Evolutionary conservation across 1,140 invertebrate species (phyloP).

Genomic region (Caerostris darwini): DNA sequence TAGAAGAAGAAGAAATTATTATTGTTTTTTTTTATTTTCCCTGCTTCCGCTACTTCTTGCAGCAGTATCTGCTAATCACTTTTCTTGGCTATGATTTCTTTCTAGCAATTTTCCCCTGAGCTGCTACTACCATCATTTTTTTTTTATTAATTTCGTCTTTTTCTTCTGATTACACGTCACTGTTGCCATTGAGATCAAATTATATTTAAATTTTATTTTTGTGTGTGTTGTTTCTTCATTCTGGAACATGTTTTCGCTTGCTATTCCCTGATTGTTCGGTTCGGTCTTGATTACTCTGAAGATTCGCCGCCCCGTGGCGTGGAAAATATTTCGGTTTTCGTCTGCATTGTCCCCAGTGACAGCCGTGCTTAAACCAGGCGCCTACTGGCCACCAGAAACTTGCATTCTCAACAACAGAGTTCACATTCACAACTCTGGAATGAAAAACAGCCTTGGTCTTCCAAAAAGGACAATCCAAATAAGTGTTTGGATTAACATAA

Average conservation of each 20-base stretch:
- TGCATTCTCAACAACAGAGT: too few relatives aligned
- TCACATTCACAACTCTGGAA: too few relatives aligned
- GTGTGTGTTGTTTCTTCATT: too few relatives aligned
- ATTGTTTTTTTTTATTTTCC: conserved; percentile 46
- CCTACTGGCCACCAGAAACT: background rate
- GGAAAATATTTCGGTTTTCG: conserved; percentile 58
- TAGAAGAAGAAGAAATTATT: conserved; percentile 57
- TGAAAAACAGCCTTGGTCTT: too few relatives aligned
- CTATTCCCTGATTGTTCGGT: background rate
- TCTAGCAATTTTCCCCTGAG: background rate
- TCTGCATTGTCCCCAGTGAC: conserved; percentile 8
- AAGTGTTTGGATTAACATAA: too few relatives aligned
- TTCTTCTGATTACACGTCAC: conserved; percentile 62
- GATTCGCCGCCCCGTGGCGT: conserved; percentile 16
- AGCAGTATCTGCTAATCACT: conserved; percentile 54
- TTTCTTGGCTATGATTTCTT: conserved; percentile 49
- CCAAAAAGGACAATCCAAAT: too few relatives aligned
- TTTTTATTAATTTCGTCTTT: conserved; percentile 49
- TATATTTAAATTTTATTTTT: conserved; percentile 69
- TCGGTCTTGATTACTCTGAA: conserved; percentile 4
- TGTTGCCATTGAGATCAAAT: conserved; percentile 54
- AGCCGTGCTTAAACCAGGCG: conserved; percentile 21
- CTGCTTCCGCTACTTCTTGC: background rate
- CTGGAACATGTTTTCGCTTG: background rate
- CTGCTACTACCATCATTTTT: background rate